Evolutionary conservation across 2,113 vertebrate species (phyloP).

Genomic region (Cyphomyrus discorhynchus): DNA sequence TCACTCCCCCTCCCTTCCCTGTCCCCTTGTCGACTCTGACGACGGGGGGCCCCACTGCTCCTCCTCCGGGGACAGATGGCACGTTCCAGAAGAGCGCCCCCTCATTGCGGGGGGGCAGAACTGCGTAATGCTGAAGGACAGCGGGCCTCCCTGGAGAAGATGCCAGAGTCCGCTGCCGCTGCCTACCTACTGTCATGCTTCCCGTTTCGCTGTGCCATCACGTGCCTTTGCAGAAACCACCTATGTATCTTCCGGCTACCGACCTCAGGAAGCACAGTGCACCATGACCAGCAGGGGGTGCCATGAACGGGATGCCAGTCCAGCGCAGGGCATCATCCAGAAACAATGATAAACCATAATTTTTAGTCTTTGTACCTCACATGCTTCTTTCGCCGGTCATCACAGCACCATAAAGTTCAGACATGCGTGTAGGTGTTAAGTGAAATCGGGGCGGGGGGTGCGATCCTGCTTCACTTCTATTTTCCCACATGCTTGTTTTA

Average conservation of each 20-base stretch:
- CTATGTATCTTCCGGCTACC: neutral
- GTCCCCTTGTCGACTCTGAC: neutral
- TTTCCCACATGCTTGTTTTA: neutral
- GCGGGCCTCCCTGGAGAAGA: conserved; percentile 8
- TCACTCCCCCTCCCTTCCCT: conserved; percentile 10
- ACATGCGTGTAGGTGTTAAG: neutral
- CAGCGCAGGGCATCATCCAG: neutral
- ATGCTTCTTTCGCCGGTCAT: neutral
- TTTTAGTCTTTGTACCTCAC: neutral
- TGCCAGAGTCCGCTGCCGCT: neutral
- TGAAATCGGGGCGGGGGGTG: neutral
- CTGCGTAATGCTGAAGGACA: conserved; percentile 23
- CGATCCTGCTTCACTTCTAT: neutral
- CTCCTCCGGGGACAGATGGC: conserved; percentile 26
- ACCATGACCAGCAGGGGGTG: neutral
- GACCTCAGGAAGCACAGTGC: neutral
- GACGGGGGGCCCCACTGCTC: neutral
- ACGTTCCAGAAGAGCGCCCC: conserved; percentile 28
- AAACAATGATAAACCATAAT: neutral
- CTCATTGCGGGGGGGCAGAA: conserved; percentile 22
- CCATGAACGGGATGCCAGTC: neutral
- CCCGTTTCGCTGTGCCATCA: neutral
- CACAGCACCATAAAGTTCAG: neutral
- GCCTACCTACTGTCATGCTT: neutral
- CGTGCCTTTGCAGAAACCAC: neutral